Evolutionary conservation across 2,113 vertebrate species (phyloP).

Genomic region (Laticauda laticaudata): DNA sequence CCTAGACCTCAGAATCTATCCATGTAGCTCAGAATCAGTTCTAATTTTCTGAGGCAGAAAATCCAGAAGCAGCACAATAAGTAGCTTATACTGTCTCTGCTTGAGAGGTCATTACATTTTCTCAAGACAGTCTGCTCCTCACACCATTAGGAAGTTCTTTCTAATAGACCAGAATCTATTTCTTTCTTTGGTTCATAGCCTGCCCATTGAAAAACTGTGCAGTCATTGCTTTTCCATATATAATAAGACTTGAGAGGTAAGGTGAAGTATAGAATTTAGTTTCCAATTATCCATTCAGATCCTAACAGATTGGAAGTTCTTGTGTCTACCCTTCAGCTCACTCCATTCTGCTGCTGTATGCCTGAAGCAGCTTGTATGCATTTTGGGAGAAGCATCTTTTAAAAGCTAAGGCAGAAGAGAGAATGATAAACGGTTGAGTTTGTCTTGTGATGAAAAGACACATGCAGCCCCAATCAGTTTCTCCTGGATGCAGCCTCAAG

Average conservation of each 20-base stretch:
- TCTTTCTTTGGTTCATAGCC: background rate
- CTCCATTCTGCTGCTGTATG: background rate
- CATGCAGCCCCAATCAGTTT: conserved; percentile 36
- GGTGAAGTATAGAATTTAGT: background rate
- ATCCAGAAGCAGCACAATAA: background rate
- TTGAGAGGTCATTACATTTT: background rate
- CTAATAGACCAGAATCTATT: background rate
- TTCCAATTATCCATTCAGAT: background rate
- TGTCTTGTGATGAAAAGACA: conserved; percentile 28
- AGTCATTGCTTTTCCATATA: background rate
- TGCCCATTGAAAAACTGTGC: background rate
- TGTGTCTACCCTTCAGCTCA: background rate
- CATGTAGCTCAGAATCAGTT: background rate
- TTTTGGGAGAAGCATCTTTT: conserved; percentile 14
- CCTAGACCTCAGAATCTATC: background rate
- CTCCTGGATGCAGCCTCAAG: background rate
- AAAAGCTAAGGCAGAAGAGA: conserved; percentile 26
- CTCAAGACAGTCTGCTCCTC: background rate
- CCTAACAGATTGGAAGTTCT: background rate
- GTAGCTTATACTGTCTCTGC: background rate
- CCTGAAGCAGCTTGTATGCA: background rate
- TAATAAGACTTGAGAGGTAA: background rate
- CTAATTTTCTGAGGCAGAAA: background rate
- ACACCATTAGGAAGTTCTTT: background rate
- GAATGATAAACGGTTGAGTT: conserved; percentile 13